phyloP scores from a whole-genome alignment of 1,140 invertebrate species.

The Drosophila kikkawai region DNA sequence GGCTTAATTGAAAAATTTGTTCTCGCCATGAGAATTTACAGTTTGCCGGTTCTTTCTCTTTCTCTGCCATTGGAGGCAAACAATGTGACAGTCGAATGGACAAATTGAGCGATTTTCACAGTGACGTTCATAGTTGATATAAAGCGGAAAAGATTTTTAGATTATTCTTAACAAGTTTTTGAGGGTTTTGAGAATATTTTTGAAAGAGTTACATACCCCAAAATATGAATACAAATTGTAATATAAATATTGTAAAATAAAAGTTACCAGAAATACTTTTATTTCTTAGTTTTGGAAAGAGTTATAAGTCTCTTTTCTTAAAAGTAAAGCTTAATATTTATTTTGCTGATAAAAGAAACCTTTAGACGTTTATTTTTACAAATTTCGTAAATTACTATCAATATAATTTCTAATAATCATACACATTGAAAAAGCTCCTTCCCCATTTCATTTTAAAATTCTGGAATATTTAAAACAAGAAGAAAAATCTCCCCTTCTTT shows the following conservation, averaged over 20 bases:
- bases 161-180: neutral
- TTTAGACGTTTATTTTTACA: neutral
- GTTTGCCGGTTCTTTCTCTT: conserved; percentile 42
- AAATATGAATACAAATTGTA: no score
- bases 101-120: conserved; percentile 59
- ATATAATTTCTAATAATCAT: neutral
- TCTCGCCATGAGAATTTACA: conserved; percentile 74
- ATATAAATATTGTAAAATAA: no score
- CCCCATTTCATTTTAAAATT: neutral
- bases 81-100: conserved; percentile 57
- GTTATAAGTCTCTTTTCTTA: neutral
- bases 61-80: conserved; percentile 17
- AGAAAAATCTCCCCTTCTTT: neutral
- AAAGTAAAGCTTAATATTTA: neutral
- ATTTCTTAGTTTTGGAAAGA: neutral
- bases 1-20: conserved; percentile 85
- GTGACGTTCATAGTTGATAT: conserved; percentile 7
- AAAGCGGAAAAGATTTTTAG: neutral
- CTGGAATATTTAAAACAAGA: neutral
- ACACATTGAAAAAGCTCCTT: no score
- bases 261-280: neutral
- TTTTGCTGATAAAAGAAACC: neutral
- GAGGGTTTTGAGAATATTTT: neutral
- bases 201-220: neutral
- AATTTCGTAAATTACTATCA: neutral